Evolutionary conservation across 37 sponge, comb jelly and placozoan genomes (phyloP).

Genomic region (Oscarella lobularis): DNA sequence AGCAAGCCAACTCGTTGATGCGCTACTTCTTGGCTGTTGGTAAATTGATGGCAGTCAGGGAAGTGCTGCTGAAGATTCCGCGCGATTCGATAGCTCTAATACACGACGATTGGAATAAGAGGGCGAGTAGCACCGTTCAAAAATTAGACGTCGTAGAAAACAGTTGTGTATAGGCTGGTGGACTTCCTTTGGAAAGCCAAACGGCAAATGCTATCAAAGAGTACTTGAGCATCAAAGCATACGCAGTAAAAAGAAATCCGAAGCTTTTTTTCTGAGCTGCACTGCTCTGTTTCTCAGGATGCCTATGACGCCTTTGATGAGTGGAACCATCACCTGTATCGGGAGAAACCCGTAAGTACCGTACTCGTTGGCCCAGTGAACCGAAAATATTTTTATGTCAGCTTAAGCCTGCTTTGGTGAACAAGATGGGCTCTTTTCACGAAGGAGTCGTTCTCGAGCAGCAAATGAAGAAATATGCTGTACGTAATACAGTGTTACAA

Average conservation of each 20-base stretch:
- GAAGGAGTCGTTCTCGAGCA: constrained; percentile 38
- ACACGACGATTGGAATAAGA: not conserved
- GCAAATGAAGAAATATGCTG: constrained; percentile 23
- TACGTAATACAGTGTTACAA: constrained; percentile 4
- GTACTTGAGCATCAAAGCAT: constrained; percentile 66
- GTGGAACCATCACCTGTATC: constrained; percentile 55
- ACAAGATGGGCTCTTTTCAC: constrained; percentile 16
- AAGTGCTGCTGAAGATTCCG: not conserved
- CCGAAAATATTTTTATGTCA: not conserved
- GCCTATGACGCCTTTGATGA: constrained; percentile 34
- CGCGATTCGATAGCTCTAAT: not conserved
- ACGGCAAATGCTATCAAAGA: constrained; percentile 54
- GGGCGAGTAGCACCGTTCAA: too few species aligned
- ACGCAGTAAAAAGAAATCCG: constrained; percentile 46
- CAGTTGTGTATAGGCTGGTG: too few species aligned
- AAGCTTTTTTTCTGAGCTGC: not conserved
- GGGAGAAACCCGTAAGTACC: constrained; percentile 52
- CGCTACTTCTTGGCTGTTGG: constrained; percentile 42
- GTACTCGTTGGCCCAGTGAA: not conserved
- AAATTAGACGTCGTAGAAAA: too few species aligned
- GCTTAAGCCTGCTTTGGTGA: not conserved
- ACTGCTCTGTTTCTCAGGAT: constrained; percentile 21
- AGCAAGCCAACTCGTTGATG: constrained; percentile 72
- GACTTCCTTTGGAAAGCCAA: constrained; percentile 2
- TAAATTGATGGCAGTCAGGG: not conserved